Evolutionary conservation across 23 tunicate genomes (phyloP).

Genomic region (Trididemnum miniatum): DNA sequence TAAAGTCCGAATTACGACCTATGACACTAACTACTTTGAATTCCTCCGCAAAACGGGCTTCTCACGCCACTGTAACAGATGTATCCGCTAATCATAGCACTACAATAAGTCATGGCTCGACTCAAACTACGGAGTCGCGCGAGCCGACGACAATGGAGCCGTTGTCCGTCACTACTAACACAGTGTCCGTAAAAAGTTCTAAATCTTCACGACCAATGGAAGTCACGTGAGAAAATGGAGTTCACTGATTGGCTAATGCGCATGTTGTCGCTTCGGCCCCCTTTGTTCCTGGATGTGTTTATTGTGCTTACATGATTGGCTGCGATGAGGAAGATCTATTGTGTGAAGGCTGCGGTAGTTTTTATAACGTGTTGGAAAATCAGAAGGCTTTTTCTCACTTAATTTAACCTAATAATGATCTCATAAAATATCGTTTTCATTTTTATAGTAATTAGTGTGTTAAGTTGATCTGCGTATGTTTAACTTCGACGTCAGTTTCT

Average conservation of each 20-base stretch:
- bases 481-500: too few species aligned
- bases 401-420: too few species aligned
- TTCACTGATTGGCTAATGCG: not conserved
- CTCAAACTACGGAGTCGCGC: conserved; percentile 7
- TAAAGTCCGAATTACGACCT: conserved; percentile 1
- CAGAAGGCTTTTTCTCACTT: too few species aligned
- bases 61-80: not conserved
- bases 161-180: conserved; percentile 10
- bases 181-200: conserved; percentile 38
- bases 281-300: too few species aligned
- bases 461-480: too few species aligned
- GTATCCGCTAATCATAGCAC: conserved; percentile 36
- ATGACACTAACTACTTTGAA: not conserved
- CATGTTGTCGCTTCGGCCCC: too few species aligned
- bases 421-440: too few species aligned
- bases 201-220: conserved; percentile 65
- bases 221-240: conserved; percentile 39
- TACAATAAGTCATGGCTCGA: conserved; percentile 25
- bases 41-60: not conserved
- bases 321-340: too few species aligned
- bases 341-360: too few species aligned
- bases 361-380: too few species aligned
- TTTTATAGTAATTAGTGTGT: too few species aligned
- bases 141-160: not conserved
- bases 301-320: too few species aligned